These are phyloP conservation scores for Cacatua alba DNA, from an alignment of 2,113 vertebrate genomes.

Conservation along the genomic window DNA sequence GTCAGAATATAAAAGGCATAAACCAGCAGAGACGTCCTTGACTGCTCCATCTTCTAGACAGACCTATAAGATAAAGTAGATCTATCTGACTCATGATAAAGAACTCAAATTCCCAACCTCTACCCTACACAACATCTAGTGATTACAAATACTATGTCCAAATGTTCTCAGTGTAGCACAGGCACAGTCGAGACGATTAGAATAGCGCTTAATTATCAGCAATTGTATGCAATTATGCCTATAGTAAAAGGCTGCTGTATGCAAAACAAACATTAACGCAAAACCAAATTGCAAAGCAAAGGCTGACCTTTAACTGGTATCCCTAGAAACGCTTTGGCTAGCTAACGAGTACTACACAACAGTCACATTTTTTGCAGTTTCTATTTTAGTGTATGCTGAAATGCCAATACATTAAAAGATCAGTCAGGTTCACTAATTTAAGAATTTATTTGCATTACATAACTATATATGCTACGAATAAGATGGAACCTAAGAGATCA, in stretches of 20 bases:
- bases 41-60: not conserved
- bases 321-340: conserved; percentile 21
- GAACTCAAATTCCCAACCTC: not conserved
- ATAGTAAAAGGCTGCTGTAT: conserved; percentile 32
- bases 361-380: not conserved
- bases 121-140: not conserved
- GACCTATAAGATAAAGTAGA: not conserved
- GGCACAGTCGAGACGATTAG: not conserved
- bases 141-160: not conserved
- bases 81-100: not conserved
- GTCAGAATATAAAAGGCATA: not conserved
- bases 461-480: not conserved
- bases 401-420: conserved; percentile 21
- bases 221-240: conserved; percentile 32
- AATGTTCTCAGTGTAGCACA: not conserved
- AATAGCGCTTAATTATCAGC: conserved; percentile 43
- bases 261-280: conserved; percentile 50
- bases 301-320: conserved; percentile 38
- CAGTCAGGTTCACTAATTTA: not conserved
- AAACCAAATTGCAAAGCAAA: conserved; percentile 51
- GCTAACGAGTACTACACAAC: not conserved
- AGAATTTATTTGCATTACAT: not conserved
- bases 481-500: not conserved
- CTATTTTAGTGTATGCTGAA: conserved; percentile 18
- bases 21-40: not conserved